Base-by-base conservation (phyloP, 2,113 vertebrate species). In the Cryptotis parvus region DNA sequence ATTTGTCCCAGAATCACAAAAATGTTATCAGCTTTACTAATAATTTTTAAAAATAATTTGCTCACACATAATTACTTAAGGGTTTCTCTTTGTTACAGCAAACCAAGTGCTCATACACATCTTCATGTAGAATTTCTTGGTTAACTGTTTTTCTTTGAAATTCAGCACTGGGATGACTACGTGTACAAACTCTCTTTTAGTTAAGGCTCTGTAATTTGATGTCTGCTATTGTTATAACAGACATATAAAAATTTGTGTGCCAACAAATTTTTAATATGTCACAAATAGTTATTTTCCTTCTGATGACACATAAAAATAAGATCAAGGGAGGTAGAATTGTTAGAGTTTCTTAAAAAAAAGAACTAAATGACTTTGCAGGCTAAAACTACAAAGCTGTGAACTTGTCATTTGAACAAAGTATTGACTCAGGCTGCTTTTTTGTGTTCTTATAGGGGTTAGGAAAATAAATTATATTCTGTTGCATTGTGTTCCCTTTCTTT, bases 401-500 rank as follows among this genome's bases (percentile, higher is more conserved):
- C 61, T 66, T 91, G 12, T 92, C 45, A n/a, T 26, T 10, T 31
- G 83, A 87, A 69, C 52, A 84, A 79, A 31, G 58, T 39, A 81
- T 84, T 92, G 61, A 90, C 69, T 39, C 55, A 66, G 68, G 82
- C 8, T 90, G 66, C 63, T 85, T 6, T 92, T 94, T 79, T 94
- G 22, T 84, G 89, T 77, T 86, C 84, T 87, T 85, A 4, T 1
- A 76, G 70, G 93, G 90, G 41, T 61, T 41, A 77, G 9, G 33
- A 70, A 89, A 91, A 78, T 58, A 80, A 93, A 84, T 63, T 69
- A 2, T 75, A 93, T 89, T 90, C 92, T 84, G 20, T 94, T 79
- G 41, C 61, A 43, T 95, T 91, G 69, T 94, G 68, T 92, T 93
- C 63, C 84, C 89, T 93, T 89, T 66, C 72, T 33, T 93, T 91